phyloP scores from a whole-genome alignment of 2,797 vertebrate genomes.

The Chromobotia macracanthus region DNA sequence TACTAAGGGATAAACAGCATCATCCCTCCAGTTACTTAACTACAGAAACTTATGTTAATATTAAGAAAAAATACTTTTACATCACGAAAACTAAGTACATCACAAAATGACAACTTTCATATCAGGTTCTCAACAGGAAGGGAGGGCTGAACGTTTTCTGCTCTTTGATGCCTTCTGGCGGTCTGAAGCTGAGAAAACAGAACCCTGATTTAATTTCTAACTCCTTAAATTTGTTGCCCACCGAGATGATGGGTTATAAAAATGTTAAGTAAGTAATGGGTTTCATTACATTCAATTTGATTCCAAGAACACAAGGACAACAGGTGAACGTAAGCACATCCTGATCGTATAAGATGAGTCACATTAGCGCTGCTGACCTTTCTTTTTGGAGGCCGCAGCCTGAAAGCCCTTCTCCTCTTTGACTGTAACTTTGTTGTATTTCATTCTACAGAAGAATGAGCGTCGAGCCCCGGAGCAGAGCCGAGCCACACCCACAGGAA shows the following conservation, averaged over 20 bases:
- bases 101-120: too few relatives aligned
- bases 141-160: neutral
- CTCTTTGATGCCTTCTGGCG: neutral
- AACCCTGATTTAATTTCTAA: neutral
- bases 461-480: constrained; percentile 88
- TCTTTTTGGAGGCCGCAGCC: constrained; percentile 83
- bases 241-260: neutral
- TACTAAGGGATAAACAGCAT: too few relatives aligned
- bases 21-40: too few relatives aligned
- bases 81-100: too few relatives aligned
- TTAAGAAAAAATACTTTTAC: too few relatives aligned
- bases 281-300: neutral
- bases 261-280: neutral
- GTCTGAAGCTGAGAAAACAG: constrained; percentile 11
- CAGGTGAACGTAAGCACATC: too few relatives aligned
- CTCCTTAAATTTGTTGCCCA: neutral
- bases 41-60: too few relatives aligned
- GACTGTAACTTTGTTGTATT: constrained; percentile 80
- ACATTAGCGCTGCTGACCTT: constrained; percentile 76
- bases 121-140: neutral
- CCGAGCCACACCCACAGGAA: constrained; percentile 77
- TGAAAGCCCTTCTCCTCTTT: constrained; percentile 85
- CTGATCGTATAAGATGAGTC: too few relatives aligned
- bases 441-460: constrained; percentile 95
- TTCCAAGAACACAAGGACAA: neutral